Percentiles rank a stretch among this genome's conserved stretches.
These are phyloP conservation scores for Gymnocephalus cernua DNA, from an alignment of 2,113 vertebrate species.

Conservation along the genomic window DNA sequence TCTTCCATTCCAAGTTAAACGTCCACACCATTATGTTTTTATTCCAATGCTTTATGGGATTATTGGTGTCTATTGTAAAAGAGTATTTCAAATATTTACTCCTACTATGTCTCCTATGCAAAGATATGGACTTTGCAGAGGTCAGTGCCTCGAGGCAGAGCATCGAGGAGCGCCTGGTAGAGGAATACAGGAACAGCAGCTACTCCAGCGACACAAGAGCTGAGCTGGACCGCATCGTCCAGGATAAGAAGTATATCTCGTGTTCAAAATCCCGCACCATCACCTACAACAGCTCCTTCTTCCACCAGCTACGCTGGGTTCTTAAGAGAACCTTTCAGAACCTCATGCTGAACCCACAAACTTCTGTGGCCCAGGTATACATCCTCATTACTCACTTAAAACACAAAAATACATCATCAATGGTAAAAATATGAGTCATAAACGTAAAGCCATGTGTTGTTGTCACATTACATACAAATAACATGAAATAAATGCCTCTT, in stretches of 20 bases:
- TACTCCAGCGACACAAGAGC: conserved; percentile 81
- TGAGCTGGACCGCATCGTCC: conserved; percentile 81
- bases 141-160: conserved; percentile 57
- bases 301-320: conserved; percentile 92
- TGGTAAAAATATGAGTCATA: background rate
- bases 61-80: background rate
- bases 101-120: background rate
- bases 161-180: conserved; percentile 85
- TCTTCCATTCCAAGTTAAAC: background rate
- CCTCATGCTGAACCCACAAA: conserved; percentile 90
- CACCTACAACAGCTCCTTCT: conserved; percentile 89
- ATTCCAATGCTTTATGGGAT: background rate
- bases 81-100: background rate
- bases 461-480: background rate
- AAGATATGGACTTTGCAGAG: conserved; percentile 74
- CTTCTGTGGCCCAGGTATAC: conserved; percentile 91
- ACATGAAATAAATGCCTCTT: background rate
- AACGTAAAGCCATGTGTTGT: background rate
- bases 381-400: background rate
- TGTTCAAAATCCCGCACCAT: conserved; percentile 71
- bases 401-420: background rate
- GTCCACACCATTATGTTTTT: background rate
- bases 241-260: conserved; percentile 67
- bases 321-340: conserved; percentile 90
- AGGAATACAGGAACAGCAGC: conserved; percentile 84